These are phyloP conservation scores for Caenorhabditis japonica DNA, from an alignment of 2,888 invertebrate species.

Conservation along the genomic window DNA sequence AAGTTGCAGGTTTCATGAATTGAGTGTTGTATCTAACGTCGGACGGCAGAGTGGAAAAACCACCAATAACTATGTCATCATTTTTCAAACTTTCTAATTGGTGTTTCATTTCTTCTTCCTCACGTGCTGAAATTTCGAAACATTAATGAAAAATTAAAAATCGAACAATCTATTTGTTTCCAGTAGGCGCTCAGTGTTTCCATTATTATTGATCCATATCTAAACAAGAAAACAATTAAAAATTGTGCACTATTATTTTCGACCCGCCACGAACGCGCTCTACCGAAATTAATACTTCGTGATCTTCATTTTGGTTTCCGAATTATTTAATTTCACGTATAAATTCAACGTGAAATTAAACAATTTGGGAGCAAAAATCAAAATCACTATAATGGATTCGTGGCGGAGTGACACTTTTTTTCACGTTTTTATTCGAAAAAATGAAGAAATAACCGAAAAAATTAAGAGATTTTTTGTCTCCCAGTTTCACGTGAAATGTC, in stretches of 20 bases:
- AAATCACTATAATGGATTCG: no score
- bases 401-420: no score
- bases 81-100: constrained; percentile 65
- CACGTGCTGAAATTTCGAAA: constrained; percentile 51
- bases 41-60: constrained; percentile 45
- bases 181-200: constrained; percentile 65
- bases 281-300: no score
- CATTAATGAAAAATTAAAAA: background rate
- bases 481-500: no score
- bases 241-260: constrained; percentile 31
- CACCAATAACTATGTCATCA: constrained; percentile 54
- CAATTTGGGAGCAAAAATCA: no score
- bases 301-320: no score
- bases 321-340: no score
- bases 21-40: background rate
- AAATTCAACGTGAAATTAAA: no score
- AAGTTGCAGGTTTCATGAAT: constrained; percentile 9
- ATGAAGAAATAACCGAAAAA: no score
- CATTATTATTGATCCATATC: constrained; percentile 70
- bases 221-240: constrained; percentile 20
- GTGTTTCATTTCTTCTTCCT: constrained; percentile 62
- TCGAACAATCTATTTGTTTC: constrained; percentile 67
- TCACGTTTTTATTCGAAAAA: no score
- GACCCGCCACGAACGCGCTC: no score
- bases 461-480: no score